Evolutionary conservation across 2,113 vertebrate genomes (phyloP).

Genomic region (Anas platyrhynchos): DNA sequence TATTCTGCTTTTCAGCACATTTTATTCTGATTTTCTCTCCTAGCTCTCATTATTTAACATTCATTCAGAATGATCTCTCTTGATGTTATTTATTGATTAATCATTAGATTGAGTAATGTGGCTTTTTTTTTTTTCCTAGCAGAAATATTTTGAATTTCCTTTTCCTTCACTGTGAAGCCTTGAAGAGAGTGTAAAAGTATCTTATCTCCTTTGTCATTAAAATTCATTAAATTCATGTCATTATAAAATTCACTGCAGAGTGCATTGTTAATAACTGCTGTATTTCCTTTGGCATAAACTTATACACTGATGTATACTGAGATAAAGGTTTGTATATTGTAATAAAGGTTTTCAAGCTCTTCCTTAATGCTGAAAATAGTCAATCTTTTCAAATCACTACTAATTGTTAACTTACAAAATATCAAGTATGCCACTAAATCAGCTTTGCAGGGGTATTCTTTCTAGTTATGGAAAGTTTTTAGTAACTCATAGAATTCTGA

Average conservation of each 20-base stretch:
- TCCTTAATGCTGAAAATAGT: background rate
- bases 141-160: background rate
- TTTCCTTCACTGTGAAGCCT: background rate
- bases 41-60: background rate
- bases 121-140: background rate
- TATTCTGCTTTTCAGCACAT: background rate
- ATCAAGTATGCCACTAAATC: background rate
- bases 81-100: background rate
- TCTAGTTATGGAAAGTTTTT: background rate
- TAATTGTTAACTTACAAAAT: background rate
- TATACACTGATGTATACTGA: background rate
- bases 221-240: no score
- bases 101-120: background rate
- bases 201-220: background rate
- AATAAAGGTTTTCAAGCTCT: background rate
- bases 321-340: background rate
- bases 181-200: background rate
- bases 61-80: background rate
- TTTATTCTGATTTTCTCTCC: background rate
- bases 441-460: background rate
- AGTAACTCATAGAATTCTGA: background rate
- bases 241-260: background rate
- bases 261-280: background rate
- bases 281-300: background rate
- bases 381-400: background rate